These are phyloP conservation scores for Strongylocentrotus purpuratus DNA, from an alignment of 35 echinoderm and acorn worm genomes.

Conservation along the genomic window DNA sequence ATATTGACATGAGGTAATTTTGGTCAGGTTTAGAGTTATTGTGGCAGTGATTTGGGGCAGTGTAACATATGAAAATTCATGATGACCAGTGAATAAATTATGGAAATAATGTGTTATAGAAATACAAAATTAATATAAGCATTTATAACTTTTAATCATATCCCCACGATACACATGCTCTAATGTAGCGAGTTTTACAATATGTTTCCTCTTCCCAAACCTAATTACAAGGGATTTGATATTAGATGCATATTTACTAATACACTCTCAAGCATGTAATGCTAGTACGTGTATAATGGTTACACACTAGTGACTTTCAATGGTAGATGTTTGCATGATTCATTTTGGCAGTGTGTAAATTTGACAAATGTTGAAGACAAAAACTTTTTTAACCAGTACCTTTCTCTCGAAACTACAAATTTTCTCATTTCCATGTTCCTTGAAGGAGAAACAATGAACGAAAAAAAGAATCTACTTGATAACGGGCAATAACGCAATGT, in stretches of 20 bases:
- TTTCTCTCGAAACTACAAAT: neutral
- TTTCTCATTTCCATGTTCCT: neutral
- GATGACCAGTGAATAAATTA: too few relatives aligned
- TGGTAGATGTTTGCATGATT: neutral
- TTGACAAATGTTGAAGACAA: neutral
- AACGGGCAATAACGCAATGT: neutral
- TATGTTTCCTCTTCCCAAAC: too few relatives aligned
- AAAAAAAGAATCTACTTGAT: neutral
- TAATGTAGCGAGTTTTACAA: too few relatives aligned
- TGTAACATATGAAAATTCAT: neutral
- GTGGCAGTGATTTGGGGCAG: neutral
- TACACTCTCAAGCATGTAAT: too few relatives aligned
- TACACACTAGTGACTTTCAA: neutral
- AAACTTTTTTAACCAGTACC: neutral
- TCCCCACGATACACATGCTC: too few relatives aligned
- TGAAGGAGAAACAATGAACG: neutral
- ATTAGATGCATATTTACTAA: too few relatives aligned
- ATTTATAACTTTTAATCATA: too few relatives aligned
- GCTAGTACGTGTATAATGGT: too few relatives aligned
- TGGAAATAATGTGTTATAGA: too few relatives aligned
- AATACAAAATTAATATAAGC: too few relatives aligned
- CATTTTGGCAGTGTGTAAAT: neutral
- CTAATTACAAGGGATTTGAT: too few relatives aligned
- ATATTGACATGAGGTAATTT: neutral
- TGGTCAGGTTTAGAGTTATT: neutral